These are phyloP conservation scores for Volucella zonaria DNA, from an alignment of 2,888 invertebrate species.

Conservation along the genomic window DNA sequence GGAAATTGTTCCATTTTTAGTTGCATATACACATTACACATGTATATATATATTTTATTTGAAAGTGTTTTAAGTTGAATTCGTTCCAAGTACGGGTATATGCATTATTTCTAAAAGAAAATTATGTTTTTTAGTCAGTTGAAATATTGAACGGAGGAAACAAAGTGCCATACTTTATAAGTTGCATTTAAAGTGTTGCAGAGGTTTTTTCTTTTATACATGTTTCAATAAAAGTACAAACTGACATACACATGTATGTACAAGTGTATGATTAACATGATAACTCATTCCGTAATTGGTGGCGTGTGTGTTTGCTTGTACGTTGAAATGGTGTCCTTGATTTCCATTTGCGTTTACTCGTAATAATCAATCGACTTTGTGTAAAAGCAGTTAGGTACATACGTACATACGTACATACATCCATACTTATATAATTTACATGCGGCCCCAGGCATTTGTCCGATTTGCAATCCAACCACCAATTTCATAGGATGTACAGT, in stretches of 20 bases:
- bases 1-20: slow-evolving; percentile 30
- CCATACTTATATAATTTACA: slow-evolving; percentile 16
- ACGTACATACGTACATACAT: background rate
- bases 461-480: slow-evolving; percentile 37
- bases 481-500: slow-evolving; percentile 6
- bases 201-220: background rate
- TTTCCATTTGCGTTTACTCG: slow-evolving; percentile 52
- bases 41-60: background rate
- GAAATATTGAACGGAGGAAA: slow-evolving; percentile 9
- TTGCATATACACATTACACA: background rate
- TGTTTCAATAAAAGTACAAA: slow-evolving; percentile 25
- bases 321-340: slow-evolving; percentile 58
- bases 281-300: background rate
- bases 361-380: slow-evolving; percentile 56
- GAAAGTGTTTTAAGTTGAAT: slow-evolving; percentile 41
- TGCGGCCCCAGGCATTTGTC: slow-evolving; percentile 29
- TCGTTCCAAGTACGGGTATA: slow-evolving; percentile 14
- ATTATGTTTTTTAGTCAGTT: slow-evolving; percentile 1
- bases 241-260: slow-evolving; percentile 18
- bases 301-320: slow-evolving; percentile 38
- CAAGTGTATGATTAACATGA: background rate
- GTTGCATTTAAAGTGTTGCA: slow-evolving; percentile 23
- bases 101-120: background rate
- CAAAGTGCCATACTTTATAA: slow-evolving; percentile 10
- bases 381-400: slow-evolving; percentile 22